These are phyloP conservation scores for Acanthopagrus latus DNA, from an alignment of 2,797 vertebrate genomes.

Conservation along the genomic window DNA sequence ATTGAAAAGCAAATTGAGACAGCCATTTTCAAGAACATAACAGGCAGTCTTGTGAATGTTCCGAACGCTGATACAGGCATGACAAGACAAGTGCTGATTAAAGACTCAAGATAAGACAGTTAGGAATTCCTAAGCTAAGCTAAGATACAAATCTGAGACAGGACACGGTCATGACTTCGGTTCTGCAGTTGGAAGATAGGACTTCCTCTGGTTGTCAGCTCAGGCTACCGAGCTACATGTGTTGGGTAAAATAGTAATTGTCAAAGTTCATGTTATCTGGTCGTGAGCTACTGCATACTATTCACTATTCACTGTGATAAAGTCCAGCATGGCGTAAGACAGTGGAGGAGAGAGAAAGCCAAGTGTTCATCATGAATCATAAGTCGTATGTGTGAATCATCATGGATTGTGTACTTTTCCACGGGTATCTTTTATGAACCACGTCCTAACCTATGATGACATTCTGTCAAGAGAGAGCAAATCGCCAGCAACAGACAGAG, in stretches of 20 bases:
- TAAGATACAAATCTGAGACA: no score
- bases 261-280: not conserved
- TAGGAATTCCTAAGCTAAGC: no score
- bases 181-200: no score
- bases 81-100: no score
- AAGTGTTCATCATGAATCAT: conserved; percentile 35
- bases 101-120: no score
- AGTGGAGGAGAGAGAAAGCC: not conserved
- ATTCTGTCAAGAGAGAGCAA: conserved; percentile 20
- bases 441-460: conserved; percentile 10
- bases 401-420: conserved; percentile 33
- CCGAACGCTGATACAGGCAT: no score
- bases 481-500: not conserved
- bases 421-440: conserved; percentile 12
- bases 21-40: no score
- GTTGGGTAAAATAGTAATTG: not conserved
- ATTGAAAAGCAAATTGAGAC: no score
- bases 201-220: no score
- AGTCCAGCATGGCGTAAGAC: not conserved
- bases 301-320: not conserved
- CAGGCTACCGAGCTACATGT: not conserved
- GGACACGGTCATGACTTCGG: no score
- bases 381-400: conserved; percentile 35
- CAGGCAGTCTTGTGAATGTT: no score
- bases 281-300: not conserved